phyloP scores from a whole-genome alignment of 2,888 invertebrate genomes.

The Leptura quadrifasciata region DNA sequence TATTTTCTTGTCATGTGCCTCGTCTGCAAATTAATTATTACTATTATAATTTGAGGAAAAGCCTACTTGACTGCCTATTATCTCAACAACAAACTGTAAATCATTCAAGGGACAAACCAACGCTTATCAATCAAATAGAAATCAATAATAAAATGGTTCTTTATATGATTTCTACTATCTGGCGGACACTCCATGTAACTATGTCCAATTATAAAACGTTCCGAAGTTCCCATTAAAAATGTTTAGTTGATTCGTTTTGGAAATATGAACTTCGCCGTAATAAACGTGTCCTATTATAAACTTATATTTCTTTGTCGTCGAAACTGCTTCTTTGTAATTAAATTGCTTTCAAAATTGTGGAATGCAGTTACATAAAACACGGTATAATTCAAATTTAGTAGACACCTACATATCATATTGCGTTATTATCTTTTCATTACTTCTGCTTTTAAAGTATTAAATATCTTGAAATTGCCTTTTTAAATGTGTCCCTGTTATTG shows the following conservation, averaged over 20 bases:
- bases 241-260: constrained; percentile 13
- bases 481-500: neutral
- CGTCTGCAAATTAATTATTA: too few species aligned
- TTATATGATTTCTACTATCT: neutral
- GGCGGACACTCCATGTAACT: neutral
- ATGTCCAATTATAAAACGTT: neutral
- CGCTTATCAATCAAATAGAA: too few species aligned
- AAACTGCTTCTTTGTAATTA: constrained; percentile 22
- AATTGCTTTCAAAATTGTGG: constrained; percentile 29
- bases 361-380: constrained; percentile 48
- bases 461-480: neutral
- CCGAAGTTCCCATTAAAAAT: neutral
- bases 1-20: too few species aligned
- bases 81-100: too few species aligned
- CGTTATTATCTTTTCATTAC: constrained; percentile 10
- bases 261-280: constrained; percentile 10
- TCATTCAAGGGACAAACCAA: too few species aligned
- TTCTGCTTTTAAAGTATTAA: constrained; percentile 28
- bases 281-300: constrained; percentile 13
- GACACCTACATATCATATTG: constrained; percentile 23
- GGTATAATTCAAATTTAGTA: constrained; percentile 49
- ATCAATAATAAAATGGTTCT: too few species aligned
- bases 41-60: too few species aligned
- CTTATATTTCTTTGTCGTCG: constrained; percentile 16
- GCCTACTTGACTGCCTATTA: too few species aligned